phyloP scores from a whole-genome alignment of 2,113 vertebrate genomes.

The Daboia siamensis region DNA sequence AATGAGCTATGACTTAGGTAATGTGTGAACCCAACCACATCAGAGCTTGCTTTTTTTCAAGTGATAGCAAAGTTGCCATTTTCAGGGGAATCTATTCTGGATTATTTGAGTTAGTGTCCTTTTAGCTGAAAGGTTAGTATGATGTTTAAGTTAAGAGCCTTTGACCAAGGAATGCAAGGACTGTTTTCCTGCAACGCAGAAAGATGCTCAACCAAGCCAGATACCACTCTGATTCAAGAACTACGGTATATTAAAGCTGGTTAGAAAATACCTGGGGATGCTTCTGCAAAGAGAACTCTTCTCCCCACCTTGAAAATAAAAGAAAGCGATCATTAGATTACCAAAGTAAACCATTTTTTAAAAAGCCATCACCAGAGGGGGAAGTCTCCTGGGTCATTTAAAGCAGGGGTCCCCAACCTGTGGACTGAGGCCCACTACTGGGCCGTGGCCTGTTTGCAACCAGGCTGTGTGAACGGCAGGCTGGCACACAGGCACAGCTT shows the following conservation, averaged over 20 bases:
- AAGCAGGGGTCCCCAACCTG: background rate
- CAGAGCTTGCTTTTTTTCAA: background rate
- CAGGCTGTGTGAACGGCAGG: background rate
- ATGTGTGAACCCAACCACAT: background rate
- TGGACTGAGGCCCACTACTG: too few species aligned
- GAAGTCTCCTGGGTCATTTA: background rate
- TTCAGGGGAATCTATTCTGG: background rate
- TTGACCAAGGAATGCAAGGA: background rate
- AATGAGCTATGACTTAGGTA: background rate
- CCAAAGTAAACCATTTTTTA: background rate
- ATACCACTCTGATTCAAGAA: background rate
- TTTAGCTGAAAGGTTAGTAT: background rate
- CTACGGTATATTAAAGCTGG: background rate
- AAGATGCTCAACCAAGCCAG: background rate
- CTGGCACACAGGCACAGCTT: background rate
- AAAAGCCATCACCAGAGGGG: background rate
- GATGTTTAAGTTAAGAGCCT: background rate
- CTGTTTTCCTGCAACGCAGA: background rate
- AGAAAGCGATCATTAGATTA: constrained; percentile 24
- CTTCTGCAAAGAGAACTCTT: constrained; percentile 88
- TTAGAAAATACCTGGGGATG: constrained; percentile 87
- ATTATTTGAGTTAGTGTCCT: too few species aligned
- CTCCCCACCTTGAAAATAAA: constrained; percentile 85
- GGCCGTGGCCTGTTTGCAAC: background rate
- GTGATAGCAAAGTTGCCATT: background rate